These are phyloP conservation scores for Chrysogorgia sp. DNA, from an alignment of 92 coral and sea anemone species.

Conservation along the genomic window DNA sequence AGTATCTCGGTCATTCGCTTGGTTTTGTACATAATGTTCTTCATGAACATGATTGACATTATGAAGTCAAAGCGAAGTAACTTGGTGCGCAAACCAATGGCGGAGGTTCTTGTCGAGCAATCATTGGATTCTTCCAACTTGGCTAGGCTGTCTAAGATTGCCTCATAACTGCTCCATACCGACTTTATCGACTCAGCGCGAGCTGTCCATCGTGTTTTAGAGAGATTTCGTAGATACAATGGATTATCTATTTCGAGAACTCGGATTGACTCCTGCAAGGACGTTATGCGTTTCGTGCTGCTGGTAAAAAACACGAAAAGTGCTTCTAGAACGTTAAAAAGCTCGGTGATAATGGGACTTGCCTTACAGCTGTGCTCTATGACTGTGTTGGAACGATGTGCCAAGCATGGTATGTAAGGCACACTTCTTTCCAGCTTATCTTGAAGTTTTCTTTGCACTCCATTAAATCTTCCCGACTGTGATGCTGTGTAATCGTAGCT, in stretches of 20 bases:
- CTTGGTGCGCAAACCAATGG: neutral
- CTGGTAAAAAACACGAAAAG: constrained; percentile 15
- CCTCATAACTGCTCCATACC: neutral
- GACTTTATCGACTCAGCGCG: constrained; percentile 16
- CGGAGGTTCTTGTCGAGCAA: neutral
- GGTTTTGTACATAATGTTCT: neutral
- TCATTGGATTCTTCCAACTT: neutral
- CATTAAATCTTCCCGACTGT: constrained; percentile 17
- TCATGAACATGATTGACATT: neutral
- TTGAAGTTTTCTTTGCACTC: constrained; percentile 15
- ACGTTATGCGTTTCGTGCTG: constrained; percentile 3
- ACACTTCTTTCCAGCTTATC: constrained; percentile 7
- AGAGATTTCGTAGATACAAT: constrained; percentile 14
- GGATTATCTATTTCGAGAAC: neutral
- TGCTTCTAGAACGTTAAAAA: constrained; percentile 25
- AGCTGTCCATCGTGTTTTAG: constrained; percentile 13
- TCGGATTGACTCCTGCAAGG: constrained; percentile 5
- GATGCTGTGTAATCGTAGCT: constrained; percentile 28
- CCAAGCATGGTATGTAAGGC: constrained; percentile 29
- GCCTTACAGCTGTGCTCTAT: constrained; percentile 35
- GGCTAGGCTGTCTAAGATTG: neutral
- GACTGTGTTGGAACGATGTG: constrained; percentile 30
- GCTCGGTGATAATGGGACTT: neutral
- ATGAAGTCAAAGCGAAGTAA: neutral
- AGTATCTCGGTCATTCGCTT: constrained; percentile 1